Evolutionary conservation across 2,797 vertebrate species (phyloP).

Genomic region (Apodemus agrarius): DNA sequence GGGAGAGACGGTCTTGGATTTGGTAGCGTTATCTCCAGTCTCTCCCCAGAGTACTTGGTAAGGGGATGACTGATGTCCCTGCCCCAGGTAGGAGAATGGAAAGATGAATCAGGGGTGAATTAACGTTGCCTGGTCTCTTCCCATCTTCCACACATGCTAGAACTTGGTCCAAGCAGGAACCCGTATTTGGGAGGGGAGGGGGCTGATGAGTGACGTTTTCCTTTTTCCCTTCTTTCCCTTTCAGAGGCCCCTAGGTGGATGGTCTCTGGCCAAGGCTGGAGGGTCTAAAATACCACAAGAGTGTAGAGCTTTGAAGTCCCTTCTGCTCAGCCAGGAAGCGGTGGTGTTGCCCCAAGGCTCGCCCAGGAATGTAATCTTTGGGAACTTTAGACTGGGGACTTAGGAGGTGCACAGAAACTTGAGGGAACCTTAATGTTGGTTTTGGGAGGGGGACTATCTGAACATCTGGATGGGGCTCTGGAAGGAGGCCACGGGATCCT

Average conservation of each 20-base stretch:
- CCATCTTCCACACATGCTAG: neutral
- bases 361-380: conserved; percentile 55
- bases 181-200: neutral
- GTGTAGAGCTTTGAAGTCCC: conserved; percentile 70
- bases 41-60: neutral
- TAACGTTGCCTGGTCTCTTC: neutral
- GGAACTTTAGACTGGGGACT: neutral
- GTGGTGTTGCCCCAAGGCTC: neutral
- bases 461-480: neutral
- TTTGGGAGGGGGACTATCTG: conserved; percentile 38
- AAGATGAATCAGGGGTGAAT: neutral
- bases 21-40: accelerated
- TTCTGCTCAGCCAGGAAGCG: neutral
- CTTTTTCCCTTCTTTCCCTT: conserved; percentile 47
- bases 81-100: neutral
- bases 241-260: neutral
- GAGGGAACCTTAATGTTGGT: conserved; percentile 5
- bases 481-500: neutral
- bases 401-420: neutral
- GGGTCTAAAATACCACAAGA: conserved; percentile 58
- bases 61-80: neutral
- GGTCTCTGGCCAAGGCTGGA: conserved; percentile 65
- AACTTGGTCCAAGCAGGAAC: neutral
- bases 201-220: neutral
- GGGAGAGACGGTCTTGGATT: neutral